phyloP scores from a whole-genome alignment of 2,888 invertebrate genomes.

The Cephus sareptanus region DNA sequence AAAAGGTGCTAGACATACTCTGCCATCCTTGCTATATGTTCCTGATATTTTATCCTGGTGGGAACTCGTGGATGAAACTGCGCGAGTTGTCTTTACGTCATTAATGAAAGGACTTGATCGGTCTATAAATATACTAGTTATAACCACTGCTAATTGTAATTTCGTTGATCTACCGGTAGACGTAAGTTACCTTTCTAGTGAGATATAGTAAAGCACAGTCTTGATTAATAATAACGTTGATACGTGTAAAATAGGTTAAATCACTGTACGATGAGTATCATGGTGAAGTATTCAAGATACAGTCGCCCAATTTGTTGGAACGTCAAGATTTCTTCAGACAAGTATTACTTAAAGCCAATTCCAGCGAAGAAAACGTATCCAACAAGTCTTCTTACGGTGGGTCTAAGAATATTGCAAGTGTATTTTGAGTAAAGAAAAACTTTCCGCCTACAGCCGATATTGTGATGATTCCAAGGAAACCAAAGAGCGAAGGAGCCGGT shows the following conservation, averaged over 20 bases:
- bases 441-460: slow-evolving; percentile 32
- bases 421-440: background rate
- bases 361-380: slow-evolving; percentile 39
- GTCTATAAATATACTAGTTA: slow-evolving; percentile 54
- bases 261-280: slow-evolving; percentile 51
- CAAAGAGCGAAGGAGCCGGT: slow-evolving; percentile 29
- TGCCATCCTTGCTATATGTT: slow-evolving; percentile 68
- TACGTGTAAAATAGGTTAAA: slow-evolving; percentile 39
- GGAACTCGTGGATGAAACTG: slow-evolving; percentile 60
- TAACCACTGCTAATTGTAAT: slow-evolving; percentile 51
- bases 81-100: slow-evolving; percentile 57
- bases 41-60: slow-evolving; percentile 62
- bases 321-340: slow-evolving; percentile 54
- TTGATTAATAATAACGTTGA: background rate
- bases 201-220: background rate
- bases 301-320: slow-evolving; percentile 41
- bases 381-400: slow-evolving; percentile 52
- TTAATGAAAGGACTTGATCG: slow-evolving; percentile 55
- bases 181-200: background rate
- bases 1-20: slow-evolving; percentile 78
- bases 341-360: slow-evolving; percentile 41
- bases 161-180: slow-evolving; percentile 42
- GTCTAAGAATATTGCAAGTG: background rate
- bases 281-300: slow-evolving; percentile 51
- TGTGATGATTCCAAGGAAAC: slow-evolving; percentile 28